A percentile compares a stretch with the other conserved stretches of the same genome.
Evolutionary conservation across 2,888 invertebrate genomes (phyloP).

Genomic region (Seladonia tumulorum): DNA sequence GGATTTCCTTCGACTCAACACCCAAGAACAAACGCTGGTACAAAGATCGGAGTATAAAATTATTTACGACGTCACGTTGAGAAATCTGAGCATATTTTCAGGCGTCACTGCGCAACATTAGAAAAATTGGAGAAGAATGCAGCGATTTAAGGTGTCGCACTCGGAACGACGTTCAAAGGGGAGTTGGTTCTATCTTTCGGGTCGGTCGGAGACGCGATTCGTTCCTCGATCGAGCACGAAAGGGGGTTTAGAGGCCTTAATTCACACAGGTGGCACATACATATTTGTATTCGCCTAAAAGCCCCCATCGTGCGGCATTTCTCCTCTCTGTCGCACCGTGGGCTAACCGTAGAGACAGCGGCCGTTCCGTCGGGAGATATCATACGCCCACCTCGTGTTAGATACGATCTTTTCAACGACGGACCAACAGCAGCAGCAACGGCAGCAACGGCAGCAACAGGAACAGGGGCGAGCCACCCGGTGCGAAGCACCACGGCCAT

Average conservation of each 20-base stretch:
- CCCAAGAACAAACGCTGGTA: not conserved
- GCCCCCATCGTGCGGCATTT: slow-evolving; percentile 30
- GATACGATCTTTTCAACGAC: slow-evolving; percentile 66
- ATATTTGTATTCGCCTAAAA: slow-evolving; percentile 61
- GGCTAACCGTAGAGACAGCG: slow-evolving; percentile 26
- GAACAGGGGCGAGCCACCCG: slow-evolving; percentile 66
- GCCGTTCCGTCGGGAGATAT: slow-evolving; percentile 49
- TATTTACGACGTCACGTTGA: not conserved
- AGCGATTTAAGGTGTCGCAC: not conserved
- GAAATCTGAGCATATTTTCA: not conserved
- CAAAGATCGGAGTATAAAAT: not conserved
- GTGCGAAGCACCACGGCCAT: slow-evolving; percentile 57
- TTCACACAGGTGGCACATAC: slow-evolving; percentile 67
- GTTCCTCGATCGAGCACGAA: slow-evolving; percentile 43
- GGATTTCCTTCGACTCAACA: not conserved
- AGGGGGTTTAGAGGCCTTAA: slow-evolving; percentile 36
- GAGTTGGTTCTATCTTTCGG: slow-evolving; percentile 30
- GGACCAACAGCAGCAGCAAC: slow-evolving; percentile 24
- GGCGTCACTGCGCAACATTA: not conserved
- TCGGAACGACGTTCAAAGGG: not conserved
- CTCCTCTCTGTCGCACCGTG: not conserved
- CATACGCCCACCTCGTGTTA: slow-evolving; percentile 68
- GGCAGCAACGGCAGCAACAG: slow-evolving; percentile 28
- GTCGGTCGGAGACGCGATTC: slow-evolving; percentile 20
- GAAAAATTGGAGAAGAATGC: not conserved